Evolutionary conservation across 2,888 invertebrate genomes (phyloP).

Genomic region (Folsomia candida): DNA sequence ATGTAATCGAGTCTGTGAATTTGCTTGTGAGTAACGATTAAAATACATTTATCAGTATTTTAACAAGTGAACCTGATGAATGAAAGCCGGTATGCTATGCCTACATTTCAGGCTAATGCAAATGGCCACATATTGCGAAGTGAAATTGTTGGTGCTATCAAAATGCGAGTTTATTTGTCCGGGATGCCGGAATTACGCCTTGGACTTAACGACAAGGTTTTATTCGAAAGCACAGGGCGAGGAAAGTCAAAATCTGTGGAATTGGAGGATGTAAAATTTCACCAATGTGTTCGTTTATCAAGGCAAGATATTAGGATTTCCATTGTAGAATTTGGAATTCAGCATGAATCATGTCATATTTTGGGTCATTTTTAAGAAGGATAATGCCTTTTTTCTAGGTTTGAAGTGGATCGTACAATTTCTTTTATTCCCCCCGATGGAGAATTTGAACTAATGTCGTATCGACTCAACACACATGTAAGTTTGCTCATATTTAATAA

Average conservation of each 20-base stretch:
- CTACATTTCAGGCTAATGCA: conserved; percentile 69
- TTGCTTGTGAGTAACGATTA: conserved; percentile 62
- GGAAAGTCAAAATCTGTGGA: conserved; percentile 98
- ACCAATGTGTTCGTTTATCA: conserved; percentile 94
- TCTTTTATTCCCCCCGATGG: conserved; percentile 99
- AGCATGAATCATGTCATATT: not conserved
- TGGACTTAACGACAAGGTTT: conserved; percentile 94
- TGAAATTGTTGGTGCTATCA: conserved; percentile 97
- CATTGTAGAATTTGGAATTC: too few relatives aligned
- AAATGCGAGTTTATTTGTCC: conserved; percentile 96
- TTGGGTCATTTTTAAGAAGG: not conserved
- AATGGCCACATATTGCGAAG: conserved; percentile 94
- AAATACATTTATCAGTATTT: not conserved
- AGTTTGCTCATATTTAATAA: conserved; percentile 51
- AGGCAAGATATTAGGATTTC: conserved; percentile 56
- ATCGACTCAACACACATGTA: conserved; percentile 91
- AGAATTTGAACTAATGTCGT: conserved; percentile 98
- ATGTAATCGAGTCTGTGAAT: conserved; percentile 98
- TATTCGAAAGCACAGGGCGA: conserved; percentile 95
- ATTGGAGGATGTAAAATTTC: conserved; percentile 97
- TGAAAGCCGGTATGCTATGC: not conserved
- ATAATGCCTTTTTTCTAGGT: conserved; percentile 55
- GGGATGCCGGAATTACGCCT: conserved; percentile 97
- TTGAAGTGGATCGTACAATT: conserved; percentile 97
- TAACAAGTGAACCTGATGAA: too few relatives aligned